phyloP scores from a whole-genome alignment of 2,797 vertebrate species.

The Sebastes alutus region DNA sequence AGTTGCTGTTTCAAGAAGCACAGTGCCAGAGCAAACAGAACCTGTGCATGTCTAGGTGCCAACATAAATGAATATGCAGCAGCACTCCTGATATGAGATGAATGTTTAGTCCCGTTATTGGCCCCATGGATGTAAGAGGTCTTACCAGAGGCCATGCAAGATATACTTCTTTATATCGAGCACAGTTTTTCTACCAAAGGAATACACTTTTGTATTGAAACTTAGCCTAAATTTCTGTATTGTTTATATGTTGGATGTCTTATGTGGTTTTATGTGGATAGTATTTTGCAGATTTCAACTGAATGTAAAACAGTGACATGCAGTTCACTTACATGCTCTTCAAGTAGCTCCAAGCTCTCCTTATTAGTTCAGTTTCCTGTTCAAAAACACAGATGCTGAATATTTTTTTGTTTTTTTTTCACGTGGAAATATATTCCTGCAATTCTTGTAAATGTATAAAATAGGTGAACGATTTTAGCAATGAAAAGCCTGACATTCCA shows the following conservation, averaged over 20 bases:
- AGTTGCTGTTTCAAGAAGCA: slow-evolving; percentile 33
- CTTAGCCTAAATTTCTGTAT: slow-evolving; percentile 57
- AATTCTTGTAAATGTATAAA: slow-evolving; percentile 70
- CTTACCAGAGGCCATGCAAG: slow-evolving; percentile 30
- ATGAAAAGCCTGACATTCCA: slow-evolving; percentile 72
- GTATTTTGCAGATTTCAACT: slow-evolving; percentile 65
- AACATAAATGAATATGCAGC: slow-evolving; percentile 56
- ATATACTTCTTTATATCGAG: slow-evolving; percentile 48
- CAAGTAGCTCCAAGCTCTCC: slow-evolving; percentile 24
- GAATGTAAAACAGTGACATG: slow-evolving; percentile 68
- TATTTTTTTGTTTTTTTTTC: not conserved
- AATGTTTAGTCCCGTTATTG: slow-evolving; percentile 49
- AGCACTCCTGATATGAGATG: slow-evolving; percentile 50
- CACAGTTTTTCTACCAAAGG: slow-evolving; percentile 81
- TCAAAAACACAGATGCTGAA: slow-evolving; percentile 10
- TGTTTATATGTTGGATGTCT: slow-evolving; percentile 72
- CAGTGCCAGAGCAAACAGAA: slow-evolving; percentile 37
- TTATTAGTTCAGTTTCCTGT: slow-evolving; percentile 27
- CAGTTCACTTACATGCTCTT: slow-evolving; percentile 40
- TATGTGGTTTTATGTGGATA: slow-evolving; percentile 59
- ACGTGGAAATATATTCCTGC: slow-evolving; percentile 39
- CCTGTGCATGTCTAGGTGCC: slow-evolving; percentile 41
- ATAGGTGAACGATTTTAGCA: slow-evolving; percentile 58
- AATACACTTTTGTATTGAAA: slow-evolving; percentile 73
- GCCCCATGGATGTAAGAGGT: slow-evolving; percentile 35